Conservation (phyloP, 2,888 invertebrate species). For the Brenthis hecate region DNA sequence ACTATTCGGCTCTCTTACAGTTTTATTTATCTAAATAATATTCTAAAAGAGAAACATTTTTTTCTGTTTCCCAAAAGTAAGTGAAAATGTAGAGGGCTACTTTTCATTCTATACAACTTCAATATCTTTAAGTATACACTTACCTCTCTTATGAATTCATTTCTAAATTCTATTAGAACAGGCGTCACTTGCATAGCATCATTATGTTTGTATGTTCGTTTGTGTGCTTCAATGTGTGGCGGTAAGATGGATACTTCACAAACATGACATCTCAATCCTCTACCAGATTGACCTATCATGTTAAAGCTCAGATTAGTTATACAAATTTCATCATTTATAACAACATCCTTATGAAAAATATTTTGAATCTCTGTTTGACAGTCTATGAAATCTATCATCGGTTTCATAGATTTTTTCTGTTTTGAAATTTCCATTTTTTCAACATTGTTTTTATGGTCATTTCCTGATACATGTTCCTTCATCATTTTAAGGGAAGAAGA, state of each 20-base stretch:
- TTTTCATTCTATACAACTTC: too few relatives aligned
- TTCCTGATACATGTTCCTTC: conserved; percentile 51
- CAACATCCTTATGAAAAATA: not conserved
- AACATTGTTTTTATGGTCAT: conserved; percentile 44
- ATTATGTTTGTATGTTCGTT: conserved; percentile 25
- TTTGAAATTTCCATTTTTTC: not conserved
- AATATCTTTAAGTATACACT: not conserved
- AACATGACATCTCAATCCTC: conserved; percentile 42
- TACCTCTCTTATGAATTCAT: conserved; percentile 46
- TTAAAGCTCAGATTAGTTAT: conserved; percentile 40
- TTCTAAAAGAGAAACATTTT: too few relatives aligned
- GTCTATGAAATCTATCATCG: conserved; percentile 13
- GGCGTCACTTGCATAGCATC: conserved; percentile 18
- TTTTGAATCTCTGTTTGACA: not conserved
- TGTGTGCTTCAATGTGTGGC: conserved; percentile 24
- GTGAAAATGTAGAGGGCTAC: too few relatives aligned
- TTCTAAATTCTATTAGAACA: conserved; percentile 32
- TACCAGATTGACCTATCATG: conserved; percentile 38
- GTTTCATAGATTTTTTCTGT: conserved; percentile 14
- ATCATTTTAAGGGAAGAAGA: conserved; percentile 46
- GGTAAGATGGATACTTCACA: conserved; percentile 39
- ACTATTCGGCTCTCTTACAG: too few relatives aligned
- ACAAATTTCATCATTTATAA: conserved; percentile 50
- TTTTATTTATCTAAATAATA: too few relatives aligned
- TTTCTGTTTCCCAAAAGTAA: too few relatives aligned